Base-by-base conservation (phyloP, 2,113 vertebrate species). In the Ondatra zibethicus region DNA sequence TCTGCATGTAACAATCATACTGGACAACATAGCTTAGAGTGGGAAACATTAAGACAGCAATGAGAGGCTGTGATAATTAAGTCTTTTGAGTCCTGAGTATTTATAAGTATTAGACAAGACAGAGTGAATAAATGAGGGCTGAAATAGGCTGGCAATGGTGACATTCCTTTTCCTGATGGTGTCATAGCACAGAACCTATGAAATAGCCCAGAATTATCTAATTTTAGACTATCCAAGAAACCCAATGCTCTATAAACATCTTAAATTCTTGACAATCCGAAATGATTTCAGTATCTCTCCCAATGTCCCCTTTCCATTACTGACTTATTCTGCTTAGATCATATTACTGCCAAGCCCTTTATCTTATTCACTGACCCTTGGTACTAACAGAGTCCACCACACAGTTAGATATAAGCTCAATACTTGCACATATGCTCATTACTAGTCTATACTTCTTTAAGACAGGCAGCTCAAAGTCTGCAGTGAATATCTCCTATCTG, bases 71-170 rank as follows among this genome's bases (percentile, higher is more conserved):
- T 72, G 58, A 65, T 92, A 39, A 50, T 78, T 89, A 78, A 72
- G 63, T 85, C 13, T 96, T 96, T 91, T 77, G 68, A 88, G 50
- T 47, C 25, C 70, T 39, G 70, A 66, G 19, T 96, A 61, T 76
- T 97, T 94, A 92, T 23, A 86, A 58, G 78, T 61, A 82, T 73
- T 72, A 72, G 90, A 92, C 88, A 76, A 63, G 77, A 65, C 73
- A 91, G 58, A 77, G 47, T 55, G 55, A 3, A 55, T 52, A 91
- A 75, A 58, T 91, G 36, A 91, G 72, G 75, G 7, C 36, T 77
- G n/a, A 96, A 75, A 68, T 58, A 91, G 7, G 39, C 72, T 87
- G 88, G 90, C 42, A 90, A 63, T 61, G 27, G 39, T 65, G 27
- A 3, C 58, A 45, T 85, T 33, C n/a, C 58, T 85, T 45, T 85